Conservation (phyloP, 1,140 invertebrate genomes). For the Apis cerana region DNA sequence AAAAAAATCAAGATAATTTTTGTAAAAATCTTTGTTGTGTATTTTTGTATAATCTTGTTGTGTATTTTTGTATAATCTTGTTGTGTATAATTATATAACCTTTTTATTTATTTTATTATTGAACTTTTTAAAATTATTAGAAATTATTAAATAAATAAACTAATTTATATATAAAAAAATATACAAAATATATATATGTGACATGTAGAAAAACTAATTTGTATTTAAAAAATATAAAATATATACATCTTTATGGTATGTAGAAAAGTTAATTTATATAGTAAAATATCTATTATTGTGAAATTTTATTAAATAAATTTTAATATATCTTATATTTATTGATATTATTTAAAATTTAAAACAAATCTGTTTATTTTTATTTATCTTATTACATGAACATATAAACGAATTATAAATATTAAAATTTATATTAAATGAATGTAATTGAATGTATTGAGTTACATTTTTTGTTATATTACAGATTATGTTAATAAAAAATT, state of each 20-base stretch:
- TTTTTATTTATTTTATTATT: too few relatives aligned
- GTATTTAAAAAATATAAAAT: too few relatives aligned
- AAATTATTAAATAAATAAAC: too few relatives aligned
- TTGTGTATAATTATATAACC: too few relatives aligned
- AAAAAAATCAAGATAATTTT: too few relatives aligned
- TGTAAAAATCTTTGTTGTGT: too few relatives aligned
- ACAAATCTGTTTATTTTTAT: not conserved
- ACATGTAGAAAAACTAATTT: too few relatives aligned
- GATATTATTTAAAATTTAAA: not conserved
- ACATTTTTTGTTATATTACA: conserved; percentile 1
- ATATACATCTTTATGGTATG: too few relatives aligned
- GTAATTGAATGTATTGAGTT: conserved; percentile 24
- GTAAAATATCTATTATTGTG: not conserved
- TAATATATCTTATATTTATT: conserved; percentile 2
- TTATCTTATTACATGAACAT: conserved; percentile 19
- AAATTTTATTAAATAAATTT: conserved; percentile 1
- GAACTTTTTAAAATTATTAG: too few relatives aligned
- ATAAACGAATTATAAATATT: conserved; percentile 1
- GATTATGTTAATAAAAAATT: conserved; percentile 37
- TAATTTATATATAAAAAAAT: not conserved
- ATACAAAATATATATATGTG: not conserved
- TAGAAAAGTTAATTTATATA: not conserved
- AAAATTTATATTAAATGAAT: conserved; percentile 16
- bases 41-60: too few relatives aligned
- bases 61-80: too few relatives aligned